Base-by-base conservation (phyloP, 2,888 invertebrate genomes). In the Drosophila longiperda region DNA sequence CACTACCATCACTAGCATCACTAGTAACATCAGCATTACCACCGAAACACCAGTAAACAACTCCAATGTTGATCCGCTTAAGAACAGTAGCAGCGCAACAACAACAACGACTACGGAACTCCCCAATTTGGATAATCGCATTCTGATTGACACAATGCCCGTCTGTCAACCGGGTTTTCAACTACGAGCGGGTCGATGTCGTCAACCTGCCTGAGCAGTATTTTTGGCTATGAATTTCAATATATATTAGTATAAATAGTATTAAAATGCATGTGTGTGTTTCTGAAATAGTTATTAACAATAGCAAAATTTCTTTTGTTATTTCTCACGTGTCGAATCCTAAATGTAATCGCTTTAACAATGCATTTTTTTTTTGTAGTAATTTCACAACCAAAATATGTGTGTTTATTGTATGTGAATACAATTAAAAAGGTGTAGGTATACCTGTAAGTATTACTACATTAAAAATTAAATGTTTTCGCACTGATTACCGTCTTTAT, bases 111-210 rank as follows among this genome's bases (percentile, higher is more conserved):
- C 57, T 12, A 72, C 78, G 9, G 60, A 63, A n/a, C 3, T 59
- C 3, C 78, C 78, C 9, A 20, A 3, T 3, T 33, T 85, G 1
- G 87, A 66, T 52, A 85, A 85, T 68, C 89, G 85, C 7, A 83
- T 85, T 29, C 52, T 89, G 7, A 15, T 89, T 5, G 89, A 89
- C 0, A 71, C 75, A 7, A 23, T 61, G 17, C 72, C 66, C 1
- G 42, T 57, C 1, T 85, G 85, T 61, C 66, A 57, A 9, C 61
- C 58, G 0, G 90, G 90, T 26, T 74, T 54, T 4, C 68, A 67
- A 34, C 55, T 90, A 32, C 57, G 75, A 23, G 81, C 68, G 17
- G 87, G 89, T 15, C 81, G 81, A 7, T 85, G 90, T 67, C 84
- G 85, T 12, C 62, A 73, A 50, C 9, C 78, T 3, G 85, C 83